phyloP scores from a whole-genome alignment of 1,140 invertebrate species.

The Halyomorpha halys region DNA sequence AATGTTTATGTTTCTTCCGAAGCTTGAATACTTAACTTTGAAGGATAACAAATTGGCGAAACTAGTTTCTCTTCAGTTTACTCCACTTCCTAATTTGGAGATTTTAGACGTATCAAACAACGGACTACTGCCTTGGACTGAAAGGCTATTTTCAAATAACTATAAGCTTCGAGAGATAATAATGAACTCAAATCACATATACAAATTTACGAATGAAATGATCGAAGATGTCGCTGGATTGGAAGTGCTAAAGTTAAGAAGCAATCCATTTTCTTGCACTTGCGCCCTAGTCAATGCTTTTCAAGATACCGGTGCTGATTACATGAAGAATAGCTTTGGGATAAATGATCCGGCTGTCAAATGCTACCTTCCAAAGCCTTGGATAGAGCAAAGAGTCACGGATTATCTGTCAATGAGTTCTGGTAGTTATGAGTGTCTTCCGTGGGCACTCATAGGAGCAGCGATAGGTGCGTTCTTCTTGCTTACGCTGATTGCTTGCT shows the following conservation, averaged over 20 bases:
- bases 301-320: not conserved
- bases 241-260: not conserved
- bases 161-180: not conserved
- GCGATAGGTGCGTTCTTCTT: not conserved
- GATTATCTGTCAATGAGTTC: not conserved
- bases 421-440: not conserved
- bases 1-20: not conserved
- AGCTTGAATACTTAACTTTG: not conserved
- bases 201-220: conserved; percentile 15
- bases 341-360: not conserved
- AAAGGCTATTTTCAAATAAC: conserved; percentile 7
- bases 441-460: not conserved
- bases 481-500: not conserved
- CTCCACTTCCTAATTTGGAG: not conserved
- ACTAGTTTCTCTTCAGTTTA: not conserved
- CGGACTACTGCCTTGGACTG: conserved; percentile 9
- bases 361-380: not conserved
- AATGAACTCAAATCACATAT: conserved; percentile 21
- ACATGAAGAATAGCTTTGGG: not conserved
- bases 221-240: conserved; percentile 6
- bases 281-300: not conserved
- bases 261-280: conserved; percentile 18
- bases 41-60: not conserved
- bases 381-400: not conserved
- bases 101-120: conserved; percentile 17